Percentiles rank a stretch among this genome's conserved stretches.
Conservation (phyloP, 2,888 invertebrate species). For the Pogonocherus hispidulus region DNA sequence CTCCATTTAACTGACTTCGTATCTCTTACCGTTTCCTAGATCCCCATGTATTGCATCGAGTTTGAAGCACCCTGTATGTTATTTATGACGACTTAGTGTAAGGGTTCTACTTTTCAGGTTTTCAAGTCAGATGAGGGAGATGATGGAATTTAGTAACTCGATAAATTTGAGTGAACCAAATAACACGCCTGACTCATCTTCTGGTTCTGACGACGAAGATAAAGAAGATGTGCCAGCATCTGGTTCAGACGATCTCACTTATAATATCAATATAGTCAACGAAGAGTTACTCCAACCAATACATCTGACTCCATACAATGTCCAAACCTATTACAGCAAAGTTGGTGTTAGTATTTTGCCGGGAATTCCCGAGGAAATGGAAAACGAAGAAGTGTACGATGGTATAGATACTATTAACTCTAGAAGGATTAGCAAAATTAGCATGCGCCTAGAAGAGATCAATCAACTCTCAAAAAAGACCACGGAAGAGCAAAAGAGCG, state of each 20-base stretch:
- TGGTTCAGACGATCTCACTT: constrained; percentile 12
- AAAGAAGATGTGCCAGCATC: constrained; percentile 26
- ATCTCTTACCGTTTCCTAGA: no score
- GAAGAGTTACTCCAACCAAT: constrained; percentile 11
- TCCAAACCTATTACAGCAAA: constrained; percentile 50
- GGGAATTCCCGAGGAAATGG: constrained; percentile 55
- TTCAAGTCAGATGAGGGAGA: constrained; percentile 47
- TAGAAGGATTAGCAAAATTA: constrained; percentile 53
- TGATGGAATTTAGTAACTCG: constrained; percentile 40
- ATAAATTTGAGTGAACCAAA: constrained; percentile 26
- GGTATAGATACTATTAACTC: constrained; percentile 50
- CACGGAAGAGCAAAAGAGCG: constrained; percentile 29
- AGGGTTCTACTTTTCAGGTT: constrained; percentile 43
- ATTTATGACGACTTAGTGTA: no score
- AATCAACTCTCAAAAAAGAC: constrained; percentile 37
- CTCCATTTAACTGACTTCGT: no score
- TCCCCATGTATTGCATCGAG: no score
- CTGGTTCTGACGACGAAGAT: constrained; percentile 38
- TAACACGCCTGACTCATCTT: constrained; percentile 30
- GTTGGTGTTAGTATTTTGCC: constrained; percentile 56
- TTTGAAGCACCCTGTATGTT: no score
- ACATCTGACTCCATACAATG: constrained; percentile 40
- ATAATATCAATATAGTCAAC: constrained; percentile 4
- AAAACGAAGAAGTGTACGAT: constrained; percentile 48
- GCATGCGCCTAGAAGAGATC: constrained; percentile 50